Base-by-base conservation (phyloP, 2,888 invertebrate genomes). In the Xestia sexstrigata region DNA sequence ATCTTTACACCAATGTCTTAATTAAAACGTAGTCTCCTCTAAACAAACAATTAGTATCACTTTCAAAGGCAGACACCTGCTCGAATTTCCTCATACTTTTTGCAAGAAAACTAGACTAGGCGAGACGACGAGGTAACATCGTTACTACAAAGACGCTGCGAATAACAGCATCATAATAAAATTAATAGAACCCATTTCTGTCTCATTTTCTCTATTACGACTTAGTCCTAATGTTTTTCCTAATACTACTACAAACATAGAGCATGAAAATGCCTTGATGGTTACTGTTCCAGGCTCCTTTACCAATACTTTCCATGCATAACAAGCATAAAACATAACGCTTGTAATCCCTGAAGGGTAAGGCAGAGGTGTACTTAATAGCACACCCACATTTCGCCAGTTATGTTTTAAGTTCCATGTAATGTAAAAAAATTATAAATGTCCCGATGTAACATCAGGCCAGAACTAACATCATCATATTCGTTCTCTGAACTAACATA, bases 131-230 rank as follows among this genome's bases (percentile, higher is more conserved):
- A 45, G 26, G 62, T 83, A 83, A 82, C 58, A 62, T 23, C 49
- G 30, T 82, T 82, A 74, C 42, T 60, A 42, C 79, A 62, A 70
- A 83, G 79, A 79, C 84, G 73, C 30, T 26, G 67, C 60, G 49
- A 83, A 83, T 82, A 82, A 82, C 60, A 74, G 55, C 84, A 68
- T 82, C 79, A 58, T 82, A 82, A 82, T 79, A 79, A 84, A 74
- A 82, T 84, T 84, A 84, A 82, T 78, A 82, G 63, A 78, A 73
- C 78, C 66, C 65, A 78, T 80, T 81, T 62, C 63, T 76, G 47
- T 63, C 45, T 72, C 63, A 74, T 85, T 76, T 82, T 79, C 78
- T 75, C 35, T 67, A 63, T 76, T 70, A 81, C 26, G 42, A 73
- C 60, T 77, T 71, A 39, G 58, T 71, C 65, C 65, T 79, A 62